Conservation (phyloP, 1,140 invertebrate genomes). For the Diorhabda carinulata region DNA sequence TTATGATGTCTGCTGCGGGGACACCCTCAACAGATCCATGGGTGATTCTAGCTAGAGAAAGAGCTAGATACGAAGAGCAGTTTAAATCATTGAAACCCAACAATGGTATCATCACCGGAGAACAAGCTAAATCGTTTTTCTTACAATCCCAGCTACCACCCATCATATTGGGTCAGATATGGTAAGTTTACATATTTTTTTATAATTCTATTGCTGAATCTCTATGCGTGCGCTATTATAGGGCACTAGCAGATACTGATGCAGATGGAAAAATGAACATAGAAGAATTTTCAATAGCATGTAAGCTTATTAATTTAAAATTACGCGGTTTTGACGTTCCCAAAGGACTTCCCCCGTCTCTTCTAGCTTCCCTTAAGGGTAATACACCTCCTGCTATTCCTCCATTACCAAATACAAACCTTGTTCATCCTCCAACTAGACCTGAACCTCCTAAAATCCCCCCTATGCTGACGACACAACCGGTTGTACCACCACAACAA, state of each 20-base stretch:
- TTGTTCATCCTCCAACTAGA: conserved; percentile 45
- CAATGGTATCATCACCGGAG: conserved; percentile 85
- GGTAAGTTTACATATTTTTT: conserved; percentile 57
- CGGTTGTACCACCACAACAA: conserved; percentile 30
- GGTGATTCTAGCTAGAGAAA: conserved; percentile 82
- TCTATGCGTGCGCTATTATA: conserved; percentile 45
- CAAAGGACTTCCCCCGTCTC: conserved; percentile 70
- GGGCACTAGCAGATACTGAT: conserved; percentile 91
- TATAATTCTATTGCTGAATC: background rate
- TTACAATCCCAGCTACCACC: conserved; percentile 88
- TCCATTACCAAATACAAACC: conserved; percentile 40
- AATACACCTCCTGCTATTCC: conserved; percentile 40
- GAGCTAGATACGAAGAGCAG: conserved; percentile 85
- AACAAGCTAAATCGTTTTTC: conserved; percentile 92
- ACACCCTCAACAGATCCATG: conserved; percentile 72
- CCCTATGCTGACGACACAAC: conserved; percentile 11
- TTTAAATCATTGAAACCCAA: conserved; percentile 83
- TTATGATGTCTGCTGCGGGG: conserved; percentile 43
- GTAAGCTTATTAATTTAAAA: conserved; percentile 94
- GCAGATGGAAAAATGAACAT: conserved; percentile 95
- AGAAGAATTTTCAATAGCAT: conserved; percentile 96
- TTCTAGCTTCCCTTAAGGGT: conserved; percentile 63
- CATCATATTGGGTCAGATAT: conserved; percentile 86
- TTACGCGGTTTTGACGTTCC: conserved; percentile 88
- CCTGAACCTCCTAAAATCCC: conserved; percentile 48